These are phyloP conservation scores for Caenorhabditis sp. DNA, from an alignment of 2,888 invertebrate species.

Conservation along the genomic window DNA sequence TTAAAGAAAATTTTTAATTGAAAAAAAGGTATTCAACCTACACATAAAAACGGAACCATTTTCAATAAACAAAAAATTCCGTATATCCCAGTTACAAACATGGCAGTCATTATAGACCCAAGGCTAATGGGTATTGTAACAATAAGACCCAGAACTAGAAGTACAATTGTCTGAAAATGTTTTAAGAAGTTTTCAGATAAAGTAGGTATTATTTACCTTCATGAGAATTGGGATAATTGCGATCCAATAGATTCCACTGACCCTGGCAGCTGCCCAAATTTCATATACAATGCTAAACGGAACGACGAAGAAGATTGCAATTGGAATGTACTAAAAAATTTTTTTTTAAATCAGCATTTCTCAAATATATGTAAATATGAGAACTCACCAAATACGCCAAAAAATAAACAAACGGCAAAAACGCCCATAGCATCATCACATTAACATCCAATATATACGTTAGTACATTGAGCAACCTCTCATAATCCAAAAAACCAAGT, in stretches of 20 bases:
- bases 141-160: conserved; percentile 8
- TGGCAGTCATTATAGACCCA: conserved; percentile 25
- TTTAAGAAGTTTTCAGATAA: no score
- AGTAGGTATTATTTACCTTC: not conserved
- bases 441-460: conserved; percentile 24
- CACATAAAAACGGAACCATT: conserved; percentile 22
- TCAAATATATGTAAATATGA: no score
- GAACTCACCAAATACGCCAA: conserved; percentile 16
- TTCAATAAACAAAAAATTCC: conserved; percentile 12
- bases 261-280: conserved; percentile 12
- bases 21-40: conserved; percentile 7
- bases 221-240: not conserved
- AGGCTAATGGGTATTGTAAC: conserved; percentile 18
- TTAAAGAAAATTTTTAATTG: not conserved
- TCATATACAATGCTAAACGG: conserved; percentile 19
- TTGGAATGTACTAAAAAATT: conserved; percentile 29
- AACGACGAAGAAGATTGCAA: conserved; percentile 13
- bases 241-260: conserved; percentile 12
- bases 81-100: conserved; percentile 12
- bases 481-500: conserved; percentile 31
- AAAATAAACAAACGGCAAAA: conserved; percentile 30
- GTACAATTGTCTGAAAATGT: conserved; percentile 10
- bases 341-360: not conserved
- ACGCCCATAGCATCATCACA: conserved; percentile 19
- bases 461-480: conserved; percentile 12